Conservation (phyloP, 2,888 invertebrate genomes). For the Hirtodrosophila confusa region DNA sequence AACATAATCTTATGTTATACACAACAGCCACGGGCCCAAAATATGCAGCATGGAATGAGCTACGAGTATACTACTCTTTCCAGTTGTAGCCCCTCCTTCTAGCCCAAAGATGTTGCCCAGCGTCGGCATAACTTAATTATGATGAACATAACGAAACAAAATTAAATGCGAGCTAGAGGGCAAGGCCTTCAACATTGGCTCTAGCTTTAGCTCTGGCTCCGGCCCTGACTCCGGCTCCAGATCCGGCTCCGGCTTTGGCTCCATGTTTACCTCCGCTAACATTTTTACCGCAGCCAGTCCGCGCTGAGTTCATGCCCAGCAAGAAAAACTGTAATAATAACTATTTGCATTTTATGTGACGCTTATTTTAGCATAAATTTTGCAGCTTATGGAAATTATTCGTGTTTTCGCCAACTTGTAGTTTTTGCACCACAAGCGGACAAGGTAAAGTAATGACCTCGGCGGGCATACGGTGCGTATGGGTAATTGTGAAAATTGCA, state of each 20-base stretch:
- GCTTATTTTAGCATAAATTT: slow-evolving; percentile 77
- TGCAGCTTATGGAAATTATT: slow-evolving; percentile 74
- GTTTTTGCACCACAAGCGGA: slow-evolving; percentile 24
- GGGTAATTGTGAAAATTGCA: slow-evolving; percentile 66
- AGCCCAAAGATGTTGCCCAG: slow-evolving; percentile 14
- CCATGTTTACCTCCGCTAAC: not conserved
- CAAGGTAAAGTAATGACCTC: slow-evolving; percentile 70
- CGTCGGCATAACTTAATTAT: slow-evolving; percentile 61
- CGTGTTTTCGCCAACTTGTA: slow-evolving; percentile 57
- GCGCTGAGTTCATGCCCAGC: slow-evolving; percentile 24
- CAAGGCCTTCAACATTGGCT: slow-evolving; percentile 1
- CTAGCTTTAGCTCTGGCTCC: not conserved
- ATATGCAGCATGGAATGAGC: slow-evolving; percentile 51
- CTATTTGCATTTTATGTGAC: slow-evolving; percentile 76
- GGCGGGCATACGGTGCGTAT: slow-evolving; percentile 64
- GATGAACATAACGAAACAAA: slow-evolving; percentile 49
- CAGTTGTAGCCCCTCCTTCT: slow-evolving; percentile 6
- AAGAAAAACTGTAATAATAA: slow-evolving; percentile 73
- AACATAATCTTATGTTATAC: slow-evolving; percentile 60
- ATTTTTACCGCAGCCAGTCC: slow-evolving; percentile 7
- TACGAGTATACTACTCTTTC: slow-evolving; percentile 13
- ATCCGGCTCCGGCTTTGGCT: not conserved
- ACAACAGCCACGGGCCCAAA: slow-evolving; percentile 27
- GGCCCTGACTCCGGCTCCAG: not conserved
- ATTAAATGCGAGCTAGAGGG: slow-evolving; percentile 32